Conservation (phyloP, 2,888 invertebrate species). For the Drosophila differens region DNA sequence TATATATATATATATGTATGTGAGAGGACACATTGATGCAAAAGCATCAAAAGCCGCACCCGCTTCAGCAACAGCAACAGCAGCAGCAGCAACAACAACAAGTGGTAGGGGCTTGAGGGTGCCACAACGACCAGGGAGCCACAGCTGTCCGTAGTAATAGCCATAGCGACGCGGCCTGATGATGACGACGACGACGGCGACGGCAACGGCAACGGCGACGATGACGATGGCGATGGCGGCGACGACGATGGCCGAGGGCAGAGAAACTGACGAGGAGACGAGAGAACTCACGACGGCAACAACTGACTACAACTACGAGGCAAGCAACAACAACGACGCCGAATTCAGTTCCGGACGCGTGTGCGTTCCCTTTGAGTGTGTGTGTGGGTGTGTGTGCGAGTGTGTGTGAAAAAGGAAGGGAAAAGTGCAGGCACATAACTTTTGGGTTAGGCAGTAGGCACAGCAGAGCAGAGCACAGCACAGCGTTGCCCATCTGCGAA, state of each 20-base stretch:
- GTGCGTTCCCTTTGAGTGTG: slow-evolving; percentile 54
- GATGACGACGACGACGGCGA: slow-evolving; percentile 33
- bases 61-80: slow-evolving; percentile 59
- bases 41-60: slow-evolving; percentile 80
- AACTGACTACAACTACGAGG: slow-evolving; percentile 49
- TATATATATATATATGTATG: background rate
- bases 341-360: slow-evolving; percentile 73
- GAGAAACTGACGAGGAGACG: slow-evolving; percentile 39
- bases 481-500: slow-evolving; percentile 73
- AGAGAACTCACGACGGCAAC: slow-evolving; percentile 45
- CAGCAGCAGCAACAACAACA: slow-evolving; percentile 47
- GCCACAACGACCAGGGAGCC: slow-evolving; percentile 46
- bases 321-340: slow-evolving; percentile 52
- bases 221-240: slow-evolving; percentile 34
- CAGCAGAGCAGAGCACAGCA: slow-evolving; percentile 39
- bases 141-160: slow-evolving; percentile 61
- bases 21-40: slow-evolving; percentile 54
- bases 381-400: background rate
- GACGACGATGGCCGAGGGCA: slow-evolving; percentile 48
- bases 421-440: slow-evolving; percentile 67
- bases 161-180: slow-evolving; percentile 57
- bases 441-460: slow-evolving; percentile 52
- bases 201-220: slow-evolving; percentile 35
- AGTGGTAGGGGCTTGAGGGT: slow-evolving; percentile 21
- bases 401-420: slow-evolving; percentile 1